Conservation (phyloP, 1,140 invertebrate genomes). For the Drosophila obscura region DNA sequence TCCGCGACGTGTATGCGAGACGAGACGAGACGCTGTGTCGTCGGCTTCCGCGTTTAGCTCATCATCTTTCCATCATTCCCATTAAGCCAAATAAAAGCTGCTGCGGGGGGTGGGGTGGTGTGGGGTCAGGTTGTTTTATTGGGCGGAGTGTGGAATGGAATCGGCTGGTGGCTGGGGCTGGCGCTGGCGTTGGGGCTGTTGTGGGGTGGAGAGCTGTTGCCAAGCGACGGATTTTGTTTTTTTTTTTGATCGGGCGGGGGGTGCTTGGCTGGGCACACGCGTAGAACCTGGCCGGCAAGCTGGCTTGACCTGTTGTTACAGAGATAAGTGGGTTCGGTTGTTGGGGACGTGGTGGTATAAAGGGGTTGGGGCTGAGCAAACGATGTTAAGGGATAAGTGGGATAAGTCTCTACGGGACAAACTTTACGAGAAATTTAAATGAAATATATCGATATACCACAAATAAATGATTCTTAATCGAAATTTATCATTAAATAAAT, state of each 20-base stretch:
- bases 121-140: not conserved
- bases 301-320: slow-evolving; percentile 17
- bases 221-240: not conserved
- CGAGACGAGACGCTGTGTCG: not conserved
- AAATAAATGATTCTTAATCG: too few relatives aligned
- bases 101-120: too few relatives aligned
- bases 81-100: slow-evolving; percentile 2
- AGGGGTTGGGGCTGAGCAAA: too few relatives aligned
- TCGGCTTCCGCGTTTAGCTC: slow-evolving; percentile 43
- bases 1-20: slow-evolving; percentile 34
- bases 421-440: too few relatives aligned
- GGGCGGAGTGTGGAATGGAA: too few relatives aligned
- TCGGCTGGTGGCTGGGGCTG: not conserved
- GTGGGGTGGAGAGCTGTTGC: slow-evolving; percentile 7
- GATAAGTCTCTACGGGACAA: too few relatives aligned
- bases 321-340: not conserved
- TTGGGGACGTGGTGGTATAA: too few relatives aligned
- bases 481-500: too few relatives aligned
- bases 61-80: slow-evolving; percentile 26
- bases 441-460: too few relatives aligned
- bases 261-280: not conserved
- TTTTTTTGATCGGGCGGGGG: too few relatives aligned
- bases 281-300: not conserved
- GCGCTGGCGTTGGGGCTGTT: not conserved
- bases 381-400: too few relatives aligned